Percentiles rank a stretch among this genome's conserved stretches.
phyloP scores from a whole-genome alignment of 2,797 vertebrate genomes.

The Falco naumanni region DNA sequence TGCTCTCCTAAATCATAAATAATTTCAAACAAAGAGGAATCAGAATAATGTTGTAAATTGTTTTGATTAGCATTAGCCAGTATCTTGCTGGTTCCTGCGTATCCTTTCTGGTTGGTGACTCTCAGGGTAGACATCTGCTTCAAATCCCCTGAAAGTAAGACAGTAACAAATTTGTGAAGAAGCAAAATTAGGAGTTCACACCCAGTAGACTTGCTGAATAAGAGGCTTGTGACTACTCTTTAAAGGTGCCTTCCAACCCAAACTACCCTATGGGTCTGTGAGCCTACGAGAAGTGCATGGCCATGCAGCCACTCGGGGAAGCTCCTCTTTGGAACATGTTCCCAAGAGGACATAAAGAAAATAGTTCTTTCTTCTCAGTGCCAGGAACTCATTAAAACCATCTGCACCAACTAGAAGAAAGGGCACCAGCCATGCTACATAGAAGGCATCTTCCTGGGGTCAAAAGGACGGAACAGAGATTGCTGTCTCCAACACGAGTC shows the following conservation, averaged over 20 bases:
- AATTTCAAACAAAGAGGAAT: not conserved
- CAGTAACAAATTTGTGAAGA: not conserved
- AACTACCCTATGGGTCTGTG: not conserved
- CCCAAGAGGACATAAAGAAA: not conserved
- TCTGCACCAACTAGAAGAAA: not conserved
- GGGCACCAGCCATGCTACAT: rapidly evolving
- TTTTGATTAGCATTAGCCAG: not conserved
- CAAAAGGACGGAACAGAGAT: not conserved
- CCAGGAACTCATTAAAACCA: not conserved
- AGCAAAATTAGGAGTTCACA: not conserved
- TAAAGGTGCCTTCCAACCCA: not conserved
- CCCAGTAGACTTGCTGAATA: not conserved
- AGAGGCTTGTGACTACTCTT: not conserved
- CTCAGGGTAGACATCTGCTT: not conserved
- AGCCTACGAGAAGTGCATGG: not conserved
- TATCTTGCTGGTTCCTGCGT: not conserved
- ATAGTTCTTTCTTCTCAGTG: not conserved
- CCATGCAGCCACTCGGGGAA: not conserved
- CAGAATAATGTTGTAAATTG: not conserved
- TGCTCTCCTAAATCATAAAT: not conserved
- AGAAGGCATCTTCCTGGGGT: not conserved
- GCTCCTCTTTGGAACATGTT: not conserved
- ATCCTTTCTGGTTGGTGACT: not conserved
- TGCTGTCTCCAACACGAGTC: not conserved
- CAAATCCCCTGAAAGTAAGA: not conserved